Percentiles rank a stretch among this genome's conserved stretches.
Conservation (phyloP, 2,113 vertebrate genomes). For the Perccottus glenii region DNA sequence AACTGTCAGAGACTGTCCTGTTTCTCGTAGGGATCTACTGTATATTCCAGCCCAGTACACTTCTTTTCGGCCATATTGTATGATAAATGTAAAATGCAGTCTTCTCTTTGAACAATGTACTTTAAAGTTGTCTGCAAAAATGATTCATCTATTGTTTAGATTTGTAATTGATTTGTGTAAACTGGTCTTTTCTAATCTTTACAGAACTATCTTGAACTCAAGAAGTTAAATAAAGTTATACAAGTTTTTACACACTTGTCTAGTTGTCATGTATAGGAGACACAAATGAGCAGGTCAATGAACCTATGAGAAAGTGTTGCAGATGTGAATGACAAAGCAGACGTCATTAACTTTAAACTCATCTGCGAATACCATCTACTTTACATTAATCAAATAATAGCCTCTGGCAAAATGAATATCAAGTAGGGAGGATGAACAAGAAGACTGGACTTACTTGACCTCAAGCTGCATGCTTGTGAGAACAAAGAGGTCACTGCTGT, state of each 20-base stretch:
- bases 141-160: no score
- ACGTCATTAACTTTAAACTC: conserved; percentile 78
- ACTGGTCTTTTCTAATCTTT: no score
- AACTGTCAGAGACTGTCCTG: conserved; percentile 70
- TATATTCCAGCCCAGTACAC: conserved; percentile 71
- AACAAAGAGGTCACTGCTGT: no score
- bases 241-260: conserved; percentile 17
- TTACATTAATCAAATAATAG: conserved; percentile 84
- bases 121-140: no score
- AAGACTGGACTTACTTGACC: no score
- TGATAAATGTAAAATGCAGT: no score
- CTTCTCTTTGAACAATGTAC: no score
- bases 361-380: conserved; percentile 75
- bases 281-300: conserved; percentile 30
- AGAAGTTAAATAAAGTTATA: background rate
- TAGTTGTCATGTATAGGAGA: conserved; percentile 12
- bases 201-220: no score
- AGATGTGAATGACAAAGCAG: conserved; percentile 69
- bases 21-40: conserved; percentile 52
- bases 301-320: conserved; percentile 19
- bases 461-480: no score
- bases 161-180: no score
- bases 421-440: no score
- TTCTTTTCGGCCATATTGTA: conserved; percentile 64
- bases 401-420: conserved; percentile 82